phyloP scores from a whole-genome alignment of 2,888 invertebrate genomes.

The Hymenopus coronatus region DNA sequence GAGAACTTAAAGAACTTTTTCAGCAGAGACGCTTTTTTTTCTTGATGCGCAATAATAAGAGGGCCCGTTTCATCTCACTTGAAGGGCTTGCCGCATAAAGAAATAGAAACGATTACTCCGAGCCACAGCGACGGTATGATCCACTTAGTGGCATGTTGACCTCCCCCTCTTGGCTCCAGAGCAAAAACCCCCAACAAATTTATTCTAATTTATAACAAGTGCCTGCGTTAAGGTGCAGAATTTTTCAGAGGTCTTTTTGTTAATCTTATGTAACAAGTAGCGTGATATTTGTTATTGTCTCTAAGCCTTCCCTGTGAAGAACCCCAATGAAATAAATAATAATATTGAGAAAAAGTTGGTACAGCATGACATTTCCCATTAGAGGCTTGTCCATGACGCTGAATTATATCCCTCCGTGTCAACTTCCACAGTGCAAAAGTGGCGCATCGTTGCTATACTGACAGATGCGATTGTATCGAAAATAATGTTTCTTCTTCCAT shows the following conservation, averaged over 20 bases:
- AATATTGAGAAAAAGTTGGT: background rate
- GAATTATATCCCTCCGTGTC: background rate
- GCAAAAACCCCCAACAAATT: background rate
- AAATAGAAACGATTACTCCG: background rate
- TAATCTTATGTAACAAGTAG: background rate
- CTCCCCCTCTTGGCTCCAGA: background rate
- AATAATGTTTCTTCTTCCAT: too few species aligned
- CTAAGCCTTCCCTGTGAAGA: background rate
- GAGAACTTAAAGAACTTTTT: background rate
- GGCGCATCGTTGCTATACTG: background rate
- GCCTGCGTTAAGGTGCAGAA: background rate
- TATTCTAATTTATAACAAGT: background rate
- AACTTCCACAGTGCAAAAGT: background rate
- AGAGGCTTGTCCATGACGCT: background rate
- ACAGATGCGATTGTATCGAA: background rate
- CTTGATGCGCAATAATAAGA: background rate
- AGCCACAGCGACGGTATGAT: background rate
- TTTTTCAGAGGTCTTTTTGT: background rate
- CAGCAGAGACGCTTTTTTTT: background rate
- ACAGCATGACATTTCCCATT: background rate
- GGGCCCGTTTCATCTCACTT: background rate
- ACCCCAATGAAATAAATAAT: background rate
- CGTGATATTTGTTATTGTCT: background rate
- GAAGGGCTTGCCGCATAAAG: background rate
- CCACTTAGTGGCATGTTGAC: background rate